These are phyloP conservation scores for Kryptopterus vitreolus DNA, from an alignment of 2,797 vertebrate species.

Conservation along the genomic window DNA sequence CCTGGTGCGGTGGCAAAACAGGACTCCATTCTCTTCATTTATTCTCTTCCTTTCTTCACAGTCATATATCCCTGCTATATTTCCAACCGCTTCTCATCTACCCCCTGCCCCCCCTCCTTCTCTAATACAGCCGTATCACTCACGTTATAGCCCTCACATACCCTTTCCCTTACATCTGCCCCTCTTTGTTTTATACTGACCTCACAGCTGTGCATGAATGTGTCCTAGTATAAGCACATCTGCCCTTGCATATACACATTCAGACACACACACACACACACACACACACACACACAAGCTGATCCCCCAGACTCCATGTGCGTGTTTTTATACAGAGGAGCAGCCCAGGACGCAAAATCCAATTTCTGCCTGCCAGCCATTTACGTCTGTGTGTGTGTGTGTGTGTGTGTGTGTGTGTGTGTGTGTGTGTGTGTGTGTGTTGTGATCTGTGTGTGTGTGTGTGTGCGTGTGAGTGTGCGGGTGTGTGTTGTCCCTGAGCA, in stretches of 20 bases:
- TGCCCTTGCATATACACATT: neutral
- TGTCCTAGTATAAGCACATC: neutral
- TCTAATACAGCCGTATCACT: neutral
- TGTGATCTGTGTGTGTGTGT: neutral
- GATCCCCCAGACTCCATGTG: conserved; percentile 1
- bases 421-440: conserved; percentile 11
- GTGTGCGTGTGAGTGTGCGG: neutral
- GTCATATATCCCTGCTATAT: neutral
- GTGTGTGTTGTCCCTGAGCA: conserved; percentile 42
- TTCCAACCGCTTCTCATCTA: conserved; percentile 1
- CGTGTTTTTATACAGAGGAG: conserved; percentile 22
- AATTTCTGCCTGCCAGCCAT: conserved; percentile 55
- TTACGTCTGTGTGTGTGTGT: conserved; percentile 38
- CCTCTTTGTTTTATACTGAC: conserved; percentile 31
- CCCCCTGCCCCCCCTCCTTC: neutral
- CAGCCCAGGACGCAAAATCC: conserved; percentile 50
- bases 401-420: conserved; percentile 31
- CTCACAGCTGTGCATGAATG: conserved; percentile 3
- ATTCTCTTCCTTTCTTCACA: neutral
- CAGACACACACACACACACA: conserved; percentile 14
- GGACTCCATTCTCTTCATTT: neutral
- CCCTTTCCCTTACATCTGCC: neutral
- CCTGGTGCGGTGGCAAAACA: neutral
- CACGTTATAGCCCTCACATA: neutral
- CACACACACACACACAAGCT: conserved; percentile 6